Conservation (phyloP, 2,888 invertebrate genomes). For the Drosophila pegasa region DNA sequence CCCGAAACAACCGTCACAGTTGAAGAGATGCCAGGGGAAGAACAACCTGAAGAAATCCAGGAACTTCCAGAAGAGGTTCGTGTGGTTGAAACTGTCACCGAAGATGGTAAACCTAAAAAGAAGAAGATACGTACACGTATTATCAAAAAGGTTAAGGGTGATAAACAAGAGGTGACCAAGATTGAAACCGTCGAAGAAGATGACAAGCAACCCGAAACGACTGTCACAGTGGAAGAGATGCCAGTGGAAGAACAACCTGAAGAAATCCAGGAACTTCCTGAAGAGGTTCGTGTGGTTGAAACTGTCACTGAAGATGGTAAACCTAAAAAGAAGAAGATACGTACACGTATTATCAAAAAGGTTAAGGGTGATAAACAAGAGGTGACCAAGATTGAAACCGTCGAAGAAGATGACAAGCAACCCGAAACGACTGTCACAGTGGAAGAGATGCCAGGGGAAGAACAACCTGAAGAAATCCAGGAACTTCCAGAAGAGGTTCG, state of each 20-base stretch:
- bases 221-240: neutral
- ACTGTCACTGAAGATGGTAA: neutral
- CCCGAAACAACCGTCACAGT: constrained; percentile 5
- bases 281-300: constrained; percentile 2
- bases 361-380: constrained; percentile 31
- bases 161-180: constrained; percentile 11
- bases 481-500: constrained; percentile 4
- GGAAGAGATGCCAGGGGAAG: neutral
- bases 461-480: neutral
- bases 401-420: constrained; percentile 11
- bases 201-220: constrained; percentile 2
- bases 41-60: neutral
- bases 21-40: neutral
- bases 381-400: constrained; percentile 29
- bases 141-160: constrained; percentile 8
- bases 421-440: constrained; percentile 5
- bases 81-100: constrained; percentile 1
- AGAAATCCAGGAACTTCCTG: neutral
- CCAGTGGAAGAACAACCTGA: constrained; percentile 1
- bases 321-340: constrained; percentile 6
- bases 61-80: constrained; percentile 3
- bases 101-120: constrained; percentile 4
- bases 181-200: constrained; percentile 21
- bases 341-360: constrained; percentile 10
- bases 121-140: constrained; percentile 6